Evolutionary conservation across 1,140 invertebrate genomes (phyloP).

Genomic region (Oryctes rhinoceros): DNA sequence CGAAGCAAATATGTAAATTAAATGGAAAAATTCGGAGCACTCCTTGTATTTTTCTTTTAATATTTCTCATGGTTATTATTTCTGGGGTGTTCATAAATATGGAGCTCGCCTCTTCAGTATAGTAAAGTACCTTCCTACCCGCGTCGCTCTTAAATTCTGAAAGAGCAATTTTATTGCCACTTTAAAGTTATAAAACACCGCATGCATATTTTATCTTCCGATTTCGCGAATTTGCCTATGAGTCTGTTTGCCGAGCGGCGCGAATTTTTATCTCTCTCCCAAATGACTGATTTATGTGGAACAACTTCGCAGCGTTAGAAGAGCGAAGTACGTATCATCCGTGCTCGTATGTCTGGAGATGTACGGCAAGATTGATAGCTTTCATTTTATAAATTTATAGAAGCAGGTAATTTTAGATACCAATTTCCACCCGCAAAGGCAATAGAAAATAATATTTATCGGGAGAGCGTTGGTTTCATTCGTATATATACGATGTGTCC

Average conservation of each 20-base stretch:
- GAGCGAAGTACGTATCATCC: neutral
- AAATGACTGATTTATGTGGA: conserved; percentile 28
- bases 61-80: conserved; percentile 4
- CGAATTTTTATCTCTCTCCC: conserved; percentile 31
- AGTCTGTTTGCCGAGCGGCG: neutral
- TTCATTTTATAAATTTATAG: neutral
- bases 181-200: conserved; percentile 37
- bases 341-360: neutral
- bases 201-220: conserved; percentile 29
- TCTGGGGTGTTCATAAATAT: conserved; percentile 10
- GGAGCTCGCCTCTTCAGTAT: neutral
- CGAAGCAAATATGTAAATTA: conserved; percentile 53
- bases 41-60: conserved; percentile 10
- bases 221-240: conserved; percentile 25
- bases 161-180: conserved; percentile 13
- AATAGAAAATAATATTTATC: too few relatives aligned
- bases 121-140: neutral
- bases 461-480: too few relatives aligned
- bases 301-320: neutral
- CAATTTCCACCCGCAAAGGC: too few relatives aligned
- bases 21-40: neutral
- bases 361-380: conserved; percentile 4
- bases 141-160: neutral
- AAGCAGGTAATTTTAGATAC: too few relatives aligned
- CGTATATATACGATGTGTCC: too few relatives aligned